phyloP scores from a whole-genome alignment of 1,140 invertebrate genomes.

The Cecropterus lyciades region DNA sequence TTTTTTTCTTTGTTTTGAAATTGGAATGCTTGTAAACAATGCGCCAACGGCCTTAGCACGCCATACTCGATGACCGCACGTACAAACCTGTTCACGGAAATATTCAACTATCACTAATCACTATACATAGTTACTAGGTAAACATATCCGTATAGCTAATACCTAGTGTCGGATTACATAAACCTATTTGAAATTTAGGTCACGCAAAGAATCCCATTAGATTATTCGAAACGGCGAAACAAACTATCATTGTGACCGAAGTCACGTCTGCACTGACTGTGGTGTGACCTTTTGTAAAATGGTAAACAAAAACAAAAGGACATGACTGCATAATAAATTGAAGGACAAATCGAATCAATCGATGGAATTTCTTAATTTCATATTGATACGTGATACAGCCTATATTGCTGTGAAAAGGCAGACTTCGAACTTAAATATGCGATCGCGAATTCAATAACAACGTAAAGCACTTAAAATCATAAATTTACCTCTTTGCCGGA shows the following conservation, averaged over 20 bases:
- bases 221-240: neutral
- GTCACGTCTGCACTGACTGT: slow-evolving; percentile 5
- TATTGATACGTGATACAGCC: neutral
- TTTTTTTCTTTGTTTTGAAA: slow-evolving; percentile 46
- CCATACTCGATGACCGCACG: slow-evolving; percentile 46
- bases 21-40: slow-evolving; percentile 61
- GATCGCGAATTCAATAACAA: neutral
- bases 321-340: slow-evolving; percentile 8
- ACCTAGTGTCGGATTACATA: slow-evolving; percentile 57
- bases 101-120: slow-evolving; percentile 6
- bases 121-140: slow-evolving; percentile 16
- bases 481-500: slow-evolving; percentile 56
- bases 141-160: slow-evolving; percentile 25
- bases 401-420: neutral
- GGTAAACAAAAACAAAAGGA: slow-evolving; percentile 29
- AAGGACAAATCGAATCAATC: slow-evolving; percentile 21
- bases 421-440: neutral
- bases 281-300: neutral
- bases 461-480: slow-evolving; percentile 13
- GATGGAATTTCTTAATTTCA: neutral
- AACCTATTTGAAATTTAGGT: slow-evolving; percentile 12
- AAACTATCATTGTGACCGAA: neutral
- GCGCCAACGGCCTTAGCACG: slow-evolving; percentile 44
- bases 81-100: slow-evolving; percentile 42
- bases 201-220: slow-evolving; percentile 8